Conservation (phyloP, 2,888 invertebrate genomes). For the Amaurobius ferox region DNA sequence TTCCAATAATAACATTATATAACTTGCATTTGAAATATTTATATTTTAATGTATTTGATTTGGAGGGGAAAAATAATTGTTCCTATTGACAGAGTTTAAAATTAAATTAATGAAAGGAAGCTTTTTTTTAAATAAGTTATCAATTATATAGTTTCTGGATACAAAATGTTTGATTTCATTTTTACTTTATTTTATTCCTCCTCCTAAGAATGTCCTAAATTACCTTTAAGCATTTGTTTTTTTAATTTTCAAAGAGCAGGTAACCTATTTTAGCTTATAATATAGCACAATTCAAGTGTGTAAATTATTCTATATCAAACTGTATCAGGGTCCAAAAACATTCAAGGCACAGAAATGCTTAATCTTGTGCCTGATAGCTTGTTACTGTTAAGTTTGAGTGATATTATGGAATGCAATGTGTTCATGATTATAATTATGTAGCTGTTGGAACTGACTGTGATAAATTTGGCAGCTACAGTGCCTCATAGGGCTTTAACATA, state of each 20-base stretch:
- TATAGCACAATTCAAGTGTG: constrained; percentile 1
- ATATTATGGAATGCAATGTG: not conserved
- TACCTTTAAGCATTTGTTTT: no score
- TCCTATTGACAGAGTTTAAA: no score
- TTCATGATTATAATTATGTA: constrained; percentile 49
- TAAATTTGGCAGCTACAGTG: constrained; percentile 67
- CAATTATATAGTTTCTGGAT: not conserved
- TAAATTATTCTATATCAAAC: constrained; percentile 34
- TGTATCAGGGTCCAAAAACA: constrained; percentile 65
- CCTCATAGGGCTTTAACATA: constrained; percentile 36
- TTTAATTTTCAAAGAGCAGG: not conserved
- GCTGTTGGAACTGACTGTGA: constrained; percentile 70
- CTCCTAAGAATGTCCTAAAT: no score
- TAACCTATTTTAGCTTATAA: constrained; percentile 35
- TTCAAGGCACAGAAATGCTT: constrained; percentile 32
- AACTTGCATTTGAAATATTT: no score
- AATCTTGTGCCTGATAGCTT: constrained; percentile 53
- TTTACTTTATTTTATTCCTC: not conserved
- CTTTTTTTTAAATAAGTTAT: no score
- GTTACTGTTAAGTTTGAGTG: constrained; percentile 60
- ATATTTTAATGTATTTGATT: no score
- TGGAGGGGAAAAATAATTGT: no score
- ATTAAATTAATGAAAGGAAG: no score
- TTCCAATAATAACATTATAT: no score
- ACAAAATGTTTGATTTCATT: not conserved